Evolutionary conservation across 2,797 vertebrate species (phyloP), one percentile per base, ranked within the genome.

Genomic region (Sphenodon punctatus): DNA sequence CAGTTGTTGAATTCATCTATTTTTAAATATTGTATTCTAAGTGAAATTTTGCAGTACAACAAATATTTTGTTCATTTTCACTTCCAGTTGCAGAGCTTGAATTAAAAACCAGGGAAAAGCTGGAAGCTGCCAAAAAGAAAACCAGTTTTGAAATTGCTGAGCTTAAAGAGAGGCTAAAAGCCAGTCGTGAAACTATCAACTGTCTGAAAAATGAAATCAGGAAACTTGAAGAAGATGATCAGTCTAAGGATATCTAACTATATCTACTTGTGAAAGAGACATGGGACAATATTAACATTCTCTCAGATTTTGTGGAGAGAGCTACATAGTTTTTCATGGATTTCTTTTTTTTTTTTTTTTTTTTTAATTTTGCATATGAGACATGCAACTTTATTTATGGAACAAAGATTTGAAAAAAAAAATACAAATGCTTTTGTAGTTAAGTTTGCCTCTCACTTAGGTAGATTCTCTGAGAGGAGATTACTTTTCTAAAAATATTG

Each of bases 181-280:
- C 98, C 93, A 99, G 98, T 92, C 97, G 98, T 90, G 98, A 99
- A 94, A 99, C 97, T 87, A 99, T 99, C 93, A 99, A 99, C 95
- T 97, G 97, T 88, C 96, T 99, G 86, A 99, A 99, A 95, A 97
- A 92, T 84, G 98, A 99, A 95, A 99, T 99, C 85, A 96, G 97
- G 76, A 98, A 98, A 90, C 96, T 99, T 76, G 98, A 99, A 95
- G 98, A 99, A 90, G 98, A 99, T 22, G 98, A 99, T 91, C 97
- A 98, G 81, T 94, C 96, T 88, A 99, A 98, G 95, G 98, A 99
- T 61, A 97, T 98, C 93, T 98, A 93, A 95, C 0, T 43, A 25
- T 25, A 25, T 19, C 65, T 51, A 68, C 48, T 82, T 67, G 34
- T 34, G 36, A 19, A 71, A 32, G 51, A 82, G 46, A 53, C 72